Evolutionary conservation across 2,113 vertebrate species (phyloP), one percentile per base, ranked within the genome.

Genomic region (Steatornis caripensis): DNA sequence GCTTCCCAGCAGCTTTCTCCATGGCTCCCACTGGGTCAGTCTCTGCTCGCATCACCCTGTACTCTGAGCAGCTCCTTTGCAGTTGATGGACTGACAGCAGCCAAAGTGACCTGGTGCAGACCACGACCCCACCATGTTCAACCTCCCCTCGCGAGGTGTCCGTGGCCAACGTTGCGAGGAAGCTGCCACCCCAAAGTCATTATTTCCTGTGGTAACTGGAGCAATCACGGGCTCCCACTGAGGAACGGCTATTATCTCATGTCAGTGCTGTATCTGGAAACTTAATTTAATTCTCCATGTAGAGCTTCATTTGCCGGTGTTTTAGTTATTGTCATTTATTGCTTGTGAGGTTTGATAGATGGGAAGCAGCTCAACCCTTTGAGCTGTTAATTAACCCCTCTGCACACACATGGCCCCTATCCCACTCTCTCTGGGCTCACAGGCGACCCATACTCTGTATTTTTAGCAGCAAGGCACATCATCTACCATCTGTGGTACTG

Each of bases 331-430:
- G 93, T 94, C 95, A 93, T 94, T 97, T 96, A 96, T 94, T 93
- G 94, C 91, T 95, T 88, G 84, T 95, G 94, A 95, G 82, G 72
- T 88, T 97, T 97, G 97, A 96, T 95, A 93, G 95, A 96, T 93
- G 90, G 72, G 93, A 93, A 92, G 87, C 58, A 82, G 84, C 89
- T 97, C 92, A 97, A 96, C 94, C 90, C 95, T 97, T 96, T 96
- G 96, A 97, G 94, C 96, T 95, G 93, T 95, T 97, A 96, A 97
- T 96, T 97, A 97, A 97, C 95, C 93, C 93, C 94, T 97, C 82
- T 90, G 80, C 83, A 92, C 92, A 92, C 94, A 90, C 81, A 58
- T 82, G 48, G 79, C 93, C 89, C 49, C 84, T 96, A 72, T 89
- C 61, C 68, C 86, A 46, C 90, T 89, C 74, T 77, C 87, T 85